phyloP scores from a whole-genome alignment of 2,888 invertebrate genomes.

The Sericinus montela region DNA sequence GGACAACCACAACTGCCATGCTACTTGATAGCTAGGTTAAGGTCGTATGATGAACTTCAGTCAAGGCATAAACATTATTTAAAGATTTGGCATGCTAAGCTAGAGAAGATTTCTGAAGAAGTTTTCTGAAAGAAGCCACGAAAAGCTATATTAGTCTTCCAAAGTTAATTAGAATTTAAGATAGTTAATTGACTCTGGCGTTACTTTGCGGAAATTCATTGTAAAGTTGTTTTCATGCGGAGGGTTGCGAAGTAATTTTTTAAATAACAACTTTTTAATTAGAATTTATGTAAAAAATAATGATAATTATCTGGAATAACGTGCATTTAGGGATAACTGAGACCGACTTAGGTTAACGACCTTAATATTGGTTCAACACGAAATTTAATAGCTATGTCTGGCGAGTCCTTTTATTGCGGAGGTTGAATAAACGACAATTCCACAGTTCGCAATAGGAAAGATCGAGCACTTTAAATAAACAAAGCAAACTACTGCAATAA shows the following conservation, averaged over 20 bases:
- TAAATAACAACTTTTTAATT: no score
- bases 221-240: no score
- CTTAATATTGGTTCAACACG: slow-evolving; percentile 8
- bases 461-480: neutral
- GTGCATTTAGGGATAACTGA: slow-evolving; percentile 3
- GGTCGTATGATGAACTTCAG: slow-evolving; percentile 10
- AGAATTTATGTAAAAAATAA: no score
- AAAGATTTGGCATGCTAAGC: no score
- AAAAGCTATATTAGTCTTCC: no score
- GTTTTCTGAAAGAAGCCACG: no score
- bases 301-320: neutral
- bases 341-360: slow-evolving; percentile 7
- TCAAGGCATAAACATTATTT: neutral
- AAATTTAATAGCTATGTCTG: slow-evolving; percentile 18
- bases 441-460: neutral
- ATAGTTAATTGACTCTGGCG: no score
- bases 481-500: no score
- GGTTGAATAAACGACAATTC: slow-evolving; percentile 11
- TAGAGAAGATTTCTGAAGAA: no score
- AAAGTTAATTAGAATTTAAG: no score
- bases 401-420: slow-evolving; percentile 17
- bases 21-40: slow-evolving; percentile 13
- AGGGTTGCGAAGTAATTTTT: no score
- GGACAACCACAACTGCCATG: slow-evolving; percentile 13
- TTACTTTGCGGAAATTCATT: no score